Evolutionary conservation across 2,888 invertebrate genomes (phyloP).

Genomic region (Drosophila subquinaria): DNA sequence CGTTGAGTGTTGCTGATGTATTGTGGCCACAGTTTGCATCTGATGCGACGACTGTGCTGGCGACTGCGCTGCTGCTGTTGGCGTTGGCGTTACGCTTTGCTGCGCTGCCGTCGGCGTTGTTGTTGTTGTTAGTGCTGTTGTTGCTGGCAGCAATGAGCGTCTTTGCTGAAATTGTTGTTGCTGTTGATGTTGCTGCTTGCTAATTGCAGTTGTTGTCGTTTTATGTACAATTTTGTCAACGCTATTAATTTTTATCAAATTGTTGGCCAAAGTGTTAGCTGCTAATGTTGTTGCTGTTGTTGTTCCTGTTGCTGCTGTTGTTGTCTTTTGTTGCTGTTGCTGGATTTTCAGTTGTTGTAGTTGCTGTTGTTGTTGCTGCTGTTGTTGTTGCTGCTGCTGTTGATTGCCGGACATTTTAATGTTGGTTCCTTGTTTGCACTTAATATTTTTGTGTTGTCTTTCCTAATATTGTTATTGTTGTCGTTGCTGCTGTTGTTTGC

Average conservation of each 20-base stretch:
- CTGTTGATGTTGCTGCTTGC: conserved; percentile 57
- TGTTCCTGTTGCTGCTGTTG: conserved; percentile 38
- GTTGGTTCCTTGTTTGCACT: conserved; percentile 66
- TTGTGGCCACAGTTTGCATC: conserved; percentile 84
- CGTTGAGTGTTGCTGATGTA: conserved; percentile 82
- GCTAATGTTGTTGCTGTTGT: conserved; percentile 43
- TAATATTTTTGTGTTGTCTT: conserved; percentile 37
- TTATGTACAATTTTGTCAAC: conserved; percentile 78
- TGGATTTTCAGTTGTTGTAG: conserved; percentile 43
- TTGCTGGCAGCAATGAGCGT: conserved; percentile 56
- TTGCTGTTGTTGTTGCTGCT: conserved; percentile 41
- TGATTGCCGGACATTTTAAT: conserved; percentile 78
- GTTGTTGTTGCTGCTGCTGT: conserved; percentile 61
- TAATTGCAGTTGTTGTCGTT: conserved; percentile 48
- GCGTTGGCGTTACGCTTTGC: conserved; percentile 65
- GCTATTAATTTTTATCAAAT: conserved; percentile 77
- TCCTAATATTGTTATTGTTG: conserved; percentile 13
- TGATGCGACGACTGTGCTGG: conserved; percentile 73
- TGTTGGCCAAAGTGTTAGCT: conserved; percentile 66
- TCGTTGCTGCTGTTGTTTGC: conserved; percentile 14
- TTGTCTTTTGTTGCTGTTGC: conserved; percentile 55
- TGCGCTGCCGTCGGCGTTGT: conserved; percentile 39
- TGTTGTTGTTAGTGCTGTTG: conserved; percentile 58
- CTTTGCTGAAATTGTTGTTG: conserved; percentile 49
- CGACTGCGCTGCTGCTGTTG: conserved; percentile 54